These are phyloP conservation scores for Luffia ferchaultella DNA, from an alignment of 2,888 invertebrate species.

Conservation along the genomic window DNA sequence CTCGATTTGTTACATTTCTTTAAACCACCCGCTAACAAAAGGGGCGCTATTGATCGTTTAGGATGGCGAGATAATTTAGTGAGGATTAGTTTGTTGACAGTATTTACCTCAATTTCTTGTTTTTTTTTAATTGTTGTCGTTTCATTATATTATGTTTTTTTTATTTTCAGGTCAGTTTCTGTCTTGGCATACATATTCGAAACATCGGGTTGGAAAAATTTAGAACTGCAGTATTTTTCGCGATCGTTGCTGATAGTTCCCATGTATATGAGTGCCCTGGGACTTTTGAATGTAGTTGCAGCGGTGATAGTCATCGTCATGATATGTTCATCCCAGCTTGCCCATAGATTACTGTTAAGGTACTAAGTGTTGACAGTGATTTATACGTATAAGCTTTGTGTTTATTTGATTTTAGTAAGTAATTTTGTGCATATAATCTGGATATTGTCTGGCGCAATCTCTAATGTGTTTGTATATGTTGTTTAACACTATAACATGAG, in stretches of 20 bases:
- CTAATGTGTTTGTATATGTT: not conserved
- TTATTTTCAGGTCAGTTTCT: slow-evolving; percentile 33
- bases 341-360: slow-evolving; percentile 73
- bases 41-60: no score
- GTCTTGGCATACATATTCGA: slow-evolving; percentile 32
- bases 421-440: no score
- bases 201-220: slow-evolving; percentile 34
- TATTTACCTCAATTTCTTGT: no score
- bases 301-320: slow-evolving; percentile 62
- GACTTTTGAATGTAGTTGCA: slow-evolving; percentile 63
- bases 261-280: slow-evolving; percentile 70
- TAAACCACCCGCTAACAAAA: no score
- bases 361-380: no score
- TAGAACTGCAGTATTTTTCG: slow-evolving; percentile 44
- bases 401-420: no score
- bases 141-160: slow-evolving; percentile 1
- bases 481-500: no score
- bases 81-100: no score
- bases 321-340: slow-evolving; percentile 74
- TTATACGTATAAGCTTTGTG: no score
- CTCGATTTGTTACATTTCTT: no score
- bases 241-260: slow-evolving; percentile 64
- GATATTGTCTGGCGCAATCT: no score
- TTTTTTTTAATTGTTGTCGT: not conserved
- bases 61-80: no score